phyloP scores from a whole-genome alignment of 2,797 vertebrate species.

The Chromobotia macracanthus region DNA sequence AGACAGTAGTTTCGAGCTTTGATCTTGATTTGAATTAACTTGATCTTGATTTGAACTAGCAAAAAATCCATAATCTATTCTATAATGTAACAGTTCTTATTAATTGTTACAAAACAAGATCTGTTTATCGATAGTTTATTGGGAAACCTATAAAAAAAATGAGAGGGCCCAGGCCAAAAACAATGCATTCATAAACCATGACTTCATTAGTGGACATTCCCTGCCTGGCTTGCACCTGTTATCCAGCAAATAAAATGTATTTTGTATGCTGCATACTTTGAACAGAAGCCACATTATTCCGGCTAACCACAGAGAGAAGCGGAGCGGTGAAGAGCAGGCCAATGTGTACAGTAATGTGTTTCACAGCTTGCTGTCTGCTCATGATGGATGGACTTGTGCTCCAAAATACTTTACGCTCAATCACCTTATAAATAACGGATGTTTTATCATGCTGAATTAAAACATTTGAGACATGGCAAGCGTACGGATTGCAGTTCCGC shows the following conservation, averaged over 20 bases:
- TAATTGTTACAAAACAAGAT: not conserved
- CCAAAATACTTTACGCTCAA: conserved; percentile 81
- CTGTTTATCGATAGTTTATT: not conserved
- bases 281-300: conserved; percentile 87
- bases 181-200: conserved; percentile 69
- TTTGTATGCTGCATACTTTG: conserved; percentile 85
- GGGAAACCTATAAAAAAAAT: conserved; percentile 14
- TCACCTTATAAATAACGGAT: conserved; percentile 83
- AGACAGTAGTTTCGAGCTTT: too few species aligned
- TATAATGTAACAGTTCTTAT: not conserved
- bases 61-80: not conserved
- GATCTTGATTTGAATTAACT: too few species aligned
- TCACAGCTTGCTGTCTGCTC: conserved; percentile 76
- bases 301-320: conserved; percentile 66
- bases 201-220: conserved; percentile 71
- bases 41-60: too few species aligned
- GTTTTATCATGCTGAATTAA: conserved; percentile 81
- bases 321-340: conserved; percentile 59
- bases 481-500: conserved; percentile 72
- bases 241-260: conserved; percentile 70
- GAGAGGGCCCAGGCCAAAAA: conserved; percentile 54
- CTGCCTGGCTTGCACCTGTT: conserved; percentile 71
- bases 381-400: conserved; percentile 79
- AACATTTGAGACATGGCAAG: conserved; percentile 68
- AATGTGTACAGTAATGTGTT: conserved; percentile 82